Evolutionary conservation across 2,797 vertebrate genomes (phyloP).

Genomic region (Pangasius sanitwongsei): DNA sequence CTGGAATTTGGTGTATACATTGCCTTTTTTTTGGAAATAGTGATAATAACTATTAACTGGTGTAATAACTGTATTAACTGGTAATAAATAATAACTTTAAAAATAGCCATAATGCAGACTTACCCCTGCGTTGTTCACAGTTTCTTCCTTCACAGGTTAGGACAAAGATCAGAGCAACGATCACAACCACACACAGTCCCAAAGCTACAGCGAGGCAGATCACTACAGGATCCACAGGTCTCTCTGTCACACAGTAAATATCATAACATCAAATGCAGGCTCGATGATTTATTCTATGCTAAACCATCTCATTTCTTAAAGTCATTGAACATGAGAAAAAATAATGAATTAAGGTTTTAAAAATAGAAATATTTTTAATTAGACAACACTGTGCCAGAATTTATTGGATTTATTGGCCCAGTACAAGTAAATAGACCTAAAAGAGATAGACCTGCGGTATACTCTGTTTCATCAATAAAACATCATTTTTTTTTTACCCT

Average conservation of each 20-base stretch:
- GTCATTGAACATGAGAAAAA: too few relatives aligned
- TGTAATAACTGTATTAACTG: background rate
- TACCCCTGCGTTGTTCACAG: conserved; percentile 13
- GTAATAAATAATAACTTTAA: background rate
- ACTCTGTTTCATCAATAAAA: too few relatives aligned
- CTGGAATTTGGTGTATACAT: too few relatives aligned
- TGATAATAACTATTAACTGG: too few relatives aligned
- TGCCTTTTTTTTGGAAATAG: too few relatives aligned
- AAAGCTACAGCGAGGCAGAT: conserved; percentile 17
- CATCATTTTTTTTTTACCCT: background rate
- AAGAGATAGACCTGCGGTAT: too few relatives aligned
- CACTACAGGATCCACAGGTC: conserved; percentile 21
- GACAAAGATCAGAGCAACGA: background rate
- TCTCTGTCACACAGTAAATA: background rate
- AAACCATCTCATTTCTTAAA: background rate
- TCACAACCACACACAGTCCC: conserved; percentile 37
- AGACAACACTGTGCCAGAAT: background rate
- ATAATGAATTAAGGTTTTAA: too few relatives aligned
- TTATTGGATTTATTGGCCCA: background rate
- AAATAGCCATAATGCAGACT: background rate
- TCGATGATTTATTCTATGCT: too few relatives aligned
- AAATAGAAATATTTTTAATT: too few relatives aligned
- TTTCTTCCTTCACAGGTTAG: conserved; percentile 8
- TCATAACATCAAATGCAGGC: too few relatives aligned
- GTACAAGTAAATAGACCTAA: too few relatives aligned